Conservation (phyloP, 1,140 invertebrate genomes). For the Zeugodacus cucurbitae region DNA sequence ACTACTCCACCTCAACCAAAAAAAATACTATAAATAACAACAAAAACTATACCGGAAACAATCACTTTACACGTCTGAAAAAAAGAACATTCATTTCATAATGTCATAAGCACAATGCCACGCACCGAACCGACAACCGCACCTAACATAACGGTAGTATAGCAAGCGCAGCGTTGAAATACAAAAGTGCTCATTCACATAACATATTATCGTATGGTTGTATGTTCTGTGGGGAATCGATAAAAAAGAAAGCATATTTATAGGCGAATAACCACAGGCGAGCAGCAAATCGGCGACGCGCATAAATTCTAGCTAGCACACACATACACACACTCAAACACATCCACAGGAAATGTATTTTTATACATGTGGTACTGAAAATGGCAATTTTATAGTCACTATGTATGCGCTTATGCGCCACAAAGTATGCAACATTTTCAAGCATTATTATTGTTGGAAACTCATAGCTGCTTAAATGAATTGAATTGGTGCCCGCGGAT, state of each 20-base stretch:
- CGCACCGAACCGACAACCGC: too few species aligned
- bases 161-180: too few species aligned
- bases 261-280: not conserved
- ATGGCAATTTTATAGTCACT: not conserved
- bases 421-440: conserved; percentile 1
- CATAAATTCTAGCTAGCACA: not conserved
- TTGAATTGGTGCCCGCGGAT: not conserved
- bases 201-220: not conserved
- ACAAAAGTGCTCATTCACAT: not conserved
- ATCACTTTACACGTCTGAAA: too few species aligned
- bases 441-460: not conserved
- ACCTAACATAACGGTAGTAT: too few species aligned
- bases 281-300: not conserved
- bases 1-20: too few species aligned
- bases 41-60: too few species aligned
- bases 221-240: not conserved
- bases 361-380: not conserved
- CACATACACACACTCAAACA: not conserved
- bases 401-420: not conserved
- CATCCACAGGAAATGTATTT: not conserved
- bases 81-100: too few species aligned
- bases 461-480: not conserved
- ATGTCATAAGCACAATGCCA: too few species aligned
- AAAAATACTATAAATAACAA: too few species aligned
- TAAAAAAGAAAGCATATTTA: conserved; percentile 12